Percentiles rank a stretch among this genome's conserved stretches.
Evolutionary conservation across 35 echinoderm and acorn worm species (phyloP).

Genomic region (Strongylocentrotus purpuratus): DNA sequence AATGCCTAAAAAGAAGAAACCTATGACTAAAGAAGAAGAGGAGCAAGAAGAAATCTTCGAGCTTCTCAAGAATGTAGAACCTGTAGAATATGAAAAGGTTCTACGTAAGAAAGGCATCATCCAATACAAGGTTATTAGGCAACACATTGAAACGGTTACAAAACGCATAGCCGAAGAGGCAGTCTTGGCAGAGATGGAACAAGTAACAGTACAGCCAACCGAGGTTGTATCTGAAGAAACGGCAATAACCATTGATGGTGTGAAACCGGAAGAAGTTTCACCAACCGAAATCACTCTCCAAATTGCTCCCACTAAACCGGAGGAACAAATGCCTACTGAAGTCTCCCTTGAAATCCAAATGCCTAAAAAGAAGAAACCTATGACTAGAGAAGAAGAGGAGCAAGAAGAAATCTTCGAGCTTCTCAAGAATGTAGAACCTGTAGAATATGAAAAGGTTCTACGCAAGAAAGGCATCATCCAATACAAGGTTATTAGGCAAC

Average conservation of each 20-base stretch:
- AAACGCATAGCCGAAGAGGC: conserved; percentile 55
- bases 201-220: too few species aligned
- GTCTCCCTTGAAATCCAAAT: not conserved
- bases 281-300: too few species aligned
- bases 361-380: not conserved
- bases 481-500: conserved; percentile 32
- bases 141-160: conserved; percentile 63
- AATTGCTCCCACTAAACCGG: too few species aligned
- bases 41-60: conserved; percentile 69
- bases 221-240: too few species aligned
- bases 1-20: not conserved
- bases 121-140: conserved; percentile 58
- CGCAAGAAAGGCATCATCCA: conserved; percentile 20
- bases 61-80: conserved; percentile 70
- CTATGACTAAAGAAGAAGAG: conserved; percentile 51
- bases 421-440: conserved; percentile 34
- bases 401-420: conserved; percentile 53
- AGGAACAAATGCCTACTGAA: not conserved
- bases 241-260: too few species aligned
- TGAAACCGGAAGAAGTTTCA: too few species aligned
- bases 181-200: not conserved
- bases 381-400: conserved; percentile 61
- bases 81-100: conserved; percentile 66
- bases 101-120: conserved; percentile 57
- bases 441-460: conserved; percentile 70